Percentiles rank a stretch among this genome's conserved stretches.
Evolutionary conservation across 2,888 invertebrate species (phyloP).

Genomic region (Platerodrilus igneus): DNA sequence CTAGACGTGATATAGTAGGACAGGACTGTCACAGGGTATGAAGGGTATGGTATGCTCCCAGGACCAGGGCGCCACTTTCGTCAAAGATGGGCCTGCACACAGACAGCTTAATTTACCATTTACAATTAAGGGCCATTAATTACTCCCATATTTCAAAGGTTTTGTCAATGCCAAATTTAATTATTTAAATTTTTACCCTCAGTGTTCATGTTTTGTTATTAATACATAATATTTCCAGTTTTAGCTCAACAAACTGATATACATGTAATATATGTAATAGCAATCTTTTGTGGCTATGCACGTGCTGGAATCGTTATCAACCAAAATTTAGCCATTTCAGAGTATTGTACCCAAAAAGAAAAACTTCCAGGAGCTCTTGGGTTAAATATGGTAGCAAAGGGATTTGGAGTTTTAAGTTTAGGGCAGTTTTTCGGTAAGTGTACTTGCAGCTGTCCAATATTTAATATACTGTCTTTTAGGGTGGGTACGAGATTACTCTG

Average conservation of each 20-base stretch:
- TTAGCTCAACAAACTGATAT: slow-evolving; percentile 58
- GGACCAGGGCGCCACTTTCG: too few relatives aligned
- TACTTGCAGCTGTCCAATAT: slow-evolving; percentile 6
- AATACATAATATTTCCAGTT: slow-evolving; percentile 43
- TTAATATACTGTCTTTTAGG: slow-evolving; percentile 44
- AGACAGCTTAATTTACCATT: too few relatives aligned
- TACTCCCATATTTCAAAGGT: too few relatives aligned
- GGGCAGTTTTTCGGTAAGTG: slow-evolving; percentile 54
- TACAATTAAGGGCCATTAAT: too few relatives aligned
- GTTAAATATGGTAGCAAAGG: slow-evolving; percentile 68
- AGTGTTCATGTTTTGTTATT: too few relatives aligned
- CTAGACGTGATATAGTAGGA: too few relatives aligned
- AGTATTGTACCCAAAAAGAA: slow-evolving; percentile 53
- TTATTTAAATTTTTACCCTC: too few relatives aligned
- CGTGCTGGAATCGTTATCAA: slow-evolving; percentile 71
- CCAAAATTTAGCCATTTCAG: slow-evolving; percentile 65
- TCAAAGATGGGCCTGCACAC: too few relatives aligned
- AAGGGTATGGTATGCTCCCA: too few relatives aligned
- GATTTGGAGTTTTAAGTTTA: slow-evolving; percentile 60
- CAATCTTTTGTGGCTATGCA: slow-evolving; percentile 63
- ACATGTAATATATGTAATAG: slow-evolving; percentile 51
- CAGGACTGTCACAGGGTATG: too few relatives aligned
- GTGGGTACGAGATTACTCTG: slow-evolving; percentile 62
- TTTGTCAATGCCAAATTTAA: too few relatives aligned
- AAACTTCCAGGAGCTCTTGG: slow-evolving; percentile 65